Evolutionary conservation across 2,797 vertebrate genomes (phyloP).

Genomic region (Pantherophis alleghaniensis): DNA sequence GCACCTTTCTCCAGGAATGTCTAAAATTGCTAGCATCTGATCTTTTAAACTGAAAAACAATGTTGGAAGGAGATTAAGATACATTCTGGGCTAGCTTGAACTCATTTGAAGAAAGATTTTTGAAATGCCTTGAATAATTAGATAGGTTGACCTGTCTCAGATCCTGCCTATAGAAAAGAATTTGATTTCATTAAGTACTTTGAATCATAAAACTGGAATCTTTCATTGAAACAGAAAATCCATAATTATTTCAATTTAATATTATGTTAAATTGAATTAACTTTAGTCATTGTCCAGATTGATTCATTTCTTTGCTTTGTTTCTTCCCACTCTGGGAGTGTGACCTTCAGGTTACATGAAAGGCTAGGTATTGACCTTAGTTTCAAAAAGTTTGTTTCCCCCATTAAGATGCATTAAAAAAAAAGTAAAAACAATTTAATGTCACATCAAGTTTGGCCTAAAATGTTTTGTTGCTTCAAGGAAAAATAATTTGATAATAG

Average conservation of each 20-base stretch:
- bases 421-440: background rate
- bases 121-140: background rate
- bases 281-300: too few species aligned
- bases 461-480: background rate
- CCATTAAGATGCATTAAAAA: background rate
- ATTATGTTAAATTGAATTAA: too few species aligned
- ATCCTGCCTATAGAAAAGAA: background rate
- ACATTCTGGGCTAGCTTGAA: background rate
- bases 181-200: background rate
- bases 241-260: too few species aligned
- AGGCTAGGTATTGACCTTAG: background rate
- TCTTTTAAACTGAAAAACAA: background rate
- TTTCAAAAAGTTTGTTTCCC: background rate
- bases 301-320: too few species aligned
- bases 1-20: too few species aligned
- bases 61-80: too few species aligned
- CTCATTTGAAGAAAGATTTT: background rate
- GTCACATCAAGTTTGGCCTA: background rate
- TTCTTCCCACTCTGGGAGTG: too few species aligned
- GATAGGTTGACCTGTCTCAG: background rate
- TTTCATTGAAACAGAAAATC: too few species aligned
- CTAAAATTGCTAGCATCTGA: background rate
- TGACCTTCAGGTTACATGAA: too few species aligned
- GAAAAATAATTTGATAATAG: too few species aligned
- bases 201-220: background rate